Conservation (phyloP, 2,888 invertebrate genomes). For the Smittia aterrima region DNA sequence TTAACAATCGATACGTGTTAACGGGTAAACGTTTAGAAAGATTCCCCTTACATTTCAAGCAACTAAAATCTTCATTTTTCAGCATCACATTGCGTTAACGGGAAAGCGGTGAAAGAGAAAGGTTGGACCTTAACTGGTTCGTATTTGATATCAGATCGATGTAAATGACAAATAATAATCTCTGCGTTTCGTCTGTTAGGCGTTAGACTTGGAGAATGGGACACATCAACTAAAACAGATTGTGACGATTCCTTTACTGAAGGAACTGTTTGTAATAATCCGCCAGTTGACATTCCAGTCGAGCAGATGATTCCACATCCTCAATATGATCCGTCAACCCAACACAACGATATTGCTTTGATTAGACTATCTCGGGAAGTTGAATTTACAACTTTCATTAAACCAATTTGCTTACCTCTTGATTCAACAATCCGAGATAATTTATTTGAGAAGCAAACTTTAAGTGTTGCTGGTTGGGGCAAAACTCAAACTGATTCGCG, state of each 20-base stretch:
- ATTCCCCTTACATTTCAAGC: neutral
- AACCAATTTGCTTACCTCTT: slow-evolving; percentile 62
- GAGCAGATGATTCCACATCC: slow-evolving; percentile 52
- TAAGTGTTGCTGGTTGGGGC: neutral
- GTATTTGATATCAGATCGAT: no score
- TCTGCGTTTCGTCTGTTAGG: neutral
- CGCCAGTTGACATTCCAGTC: slow-evolving; percentile 61
- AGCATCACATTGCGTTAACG: slow-evolving; percentile 65
- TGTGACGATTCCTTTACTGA: slow-evolving; percentile 53
- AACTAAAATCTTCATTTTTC: no score
- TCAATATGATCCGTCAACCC: slow-evolving; percentile 50
- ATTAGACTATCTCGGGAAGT: slow-evolving; percentile 61
- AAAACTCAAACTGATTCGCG: no score
- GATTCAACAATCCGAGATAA: slow-evolving; percentile 48
- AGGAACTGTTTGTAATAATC: slow-evolving; percentile 59
- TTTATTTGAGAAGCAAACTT: slow-evolving; percentile 46
- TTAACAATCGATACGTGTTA: slow-evolving; percentile 64
- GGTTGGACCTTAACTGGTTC: slow-evolving; percentile 59
- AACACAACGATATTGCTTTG: slow-evolving; percentile 70
- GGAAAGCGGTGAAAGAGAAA: no score
- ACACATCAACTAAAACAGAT: slow-evolving; percentile 61
- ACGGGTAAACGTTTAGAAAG: slow-evolving; percentile 51
- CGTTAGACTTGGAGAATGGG: slow-evolving; percentile 54
- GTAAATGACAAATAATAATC: no score
- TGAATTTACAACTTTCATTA: slow-evolving; percentile 58